These are phyloP conservation scores for Ceratosolen solmsi DNA, from an alignment of 1,140 invertebrate genomes.

Conservation along the genomic window DNA sequence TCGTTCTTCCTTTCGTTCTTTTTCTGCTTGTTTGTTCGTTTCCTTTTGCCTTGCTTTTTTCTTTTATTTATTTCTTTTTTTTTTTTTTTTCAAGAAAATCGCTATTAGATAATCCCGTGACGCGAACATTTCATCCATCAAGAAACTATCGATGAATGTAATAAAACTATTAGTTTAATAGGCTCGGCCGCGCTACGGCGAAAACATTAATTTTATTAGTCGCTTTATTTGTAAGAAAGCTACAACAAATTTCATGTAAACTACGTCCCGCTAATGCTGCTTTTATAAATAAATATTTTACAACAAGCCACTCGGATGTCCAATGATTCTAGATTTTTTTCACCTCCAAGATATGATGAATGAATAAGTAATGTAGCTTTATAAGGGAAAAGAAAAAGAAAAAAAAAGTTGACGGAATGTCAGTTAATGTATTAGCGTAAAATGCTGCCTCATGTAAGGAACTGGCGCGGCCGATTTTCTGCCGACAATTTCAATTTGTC, in stretches of 20 bases:
- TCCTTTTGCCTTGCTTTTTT: too few relatives aligned
- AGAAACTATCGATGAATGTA: not conserved
- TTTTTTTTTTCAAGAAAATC: not conserved
- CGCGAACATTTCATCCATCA: not conserved
- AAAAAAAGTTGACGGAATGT: too few relatives aligned
- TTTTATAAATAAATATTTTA: conserved; percentile 1
- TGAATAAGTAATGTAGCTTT: not conserved
- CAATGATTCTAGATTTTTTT: not conserved
- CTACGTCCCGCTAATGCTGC: not conserved
- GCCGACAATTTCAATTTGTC: too few relatives aligned
- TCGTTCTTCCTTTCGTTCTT: not conserved
- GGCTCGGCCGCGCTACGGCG: not conserved
- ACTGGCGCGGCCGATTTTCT: too few relatives aligned
- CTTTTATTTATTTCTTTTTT: not conserved
- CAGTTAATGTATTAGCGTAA: too few relatives aligned
- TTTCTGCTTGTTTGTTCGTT: too few relatives aligned
- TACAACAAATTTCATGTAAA: not conserved
- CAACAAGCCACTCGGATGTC: not conserved
- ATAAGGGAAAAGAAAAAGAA: not conserved
- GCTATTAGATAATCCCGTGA: not conserved
- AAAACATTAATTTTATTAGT: not conserved
- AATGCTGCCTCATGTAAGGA: too few relatives aligned
- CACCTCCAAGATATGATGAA: not conserved
- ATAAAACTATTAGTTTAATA: not conserved
- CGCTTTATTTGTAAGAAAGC: not conserved